Evolutionary conservation across 2,888 invertebrate genomes (phyloP).

Genomic region (Fragum fragum): DNA sequence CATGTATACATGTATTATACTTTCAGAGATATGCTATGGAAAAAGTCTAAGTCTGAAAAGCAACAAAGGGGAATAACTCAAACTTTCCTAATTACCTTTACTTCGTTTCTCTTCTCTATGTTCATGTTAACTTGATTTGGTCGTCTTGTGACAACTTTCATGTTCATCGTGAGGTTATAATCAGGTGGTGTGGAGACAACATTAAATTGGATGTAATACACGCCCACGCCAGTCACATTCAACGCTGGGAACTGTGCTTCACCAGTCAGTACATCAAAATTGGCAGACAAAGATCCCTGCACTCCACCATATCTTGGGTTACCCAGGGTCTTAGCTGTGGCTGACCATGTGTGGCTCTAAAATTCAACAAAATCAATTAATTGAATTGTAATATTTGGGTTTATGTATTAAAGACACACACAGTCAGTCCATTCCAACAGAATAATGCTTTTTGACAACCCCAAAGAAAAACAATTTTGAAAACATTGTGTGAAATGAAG

Average conservation of each 20-base stretch:
- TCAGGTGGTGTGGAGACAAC: slow-evolving; percentile 67
- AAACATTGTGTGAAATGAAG: too few relatives aligned
- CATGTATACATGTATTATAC: too few relatives aligned
- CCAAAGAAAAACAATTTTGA: too few relatives aligned
- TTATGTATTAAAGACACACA: too few relatives aligned
- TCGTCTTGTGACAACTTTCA: slow-evolving; percentile 55
- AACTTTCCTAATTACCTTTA: too few relatives aligned
- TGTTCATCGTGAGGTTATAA: slow-evolving; percentile 50
- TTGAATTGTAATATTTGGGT: too few relatives aligned
- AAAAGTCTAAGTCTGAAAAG: too few relatives aligned
- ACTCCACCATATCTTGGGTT: slow-evolving; percentile 60
- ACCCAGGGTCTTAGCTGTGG: slow-evolving; percentile 54
- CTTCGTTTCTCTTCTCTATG: slow-evolving; percentile 59
- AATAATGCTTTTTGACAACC: too few relatives aligned
- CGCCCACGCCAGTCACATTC: slow-evolving; percentile 67
- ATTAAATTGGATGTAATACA: slow-evolving; percentile 67
- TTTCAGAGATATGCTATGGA: too few relatives aligned
- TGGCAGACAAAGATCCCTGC: slow-evolving; percentile 43
- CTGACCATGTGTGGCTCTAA: slow-evolving; percentile 74
- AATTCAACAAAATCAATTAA: slow-evolving; percentile 15
- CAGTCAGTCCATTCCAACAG: too few relatives aligned
- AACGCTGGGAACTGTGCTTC: slow-evolving; percentile 69
- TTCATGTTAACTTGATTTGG: slow-evolving; percentile 56
- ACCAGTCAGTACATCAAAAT: slow-evolving; percentile 68
- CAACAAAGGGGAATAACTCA: too few relatives aligned